phyloP scores from a whole-genome alignment of 2,888 invertebrate species.

The Sarcophaga variegata region DNA sequence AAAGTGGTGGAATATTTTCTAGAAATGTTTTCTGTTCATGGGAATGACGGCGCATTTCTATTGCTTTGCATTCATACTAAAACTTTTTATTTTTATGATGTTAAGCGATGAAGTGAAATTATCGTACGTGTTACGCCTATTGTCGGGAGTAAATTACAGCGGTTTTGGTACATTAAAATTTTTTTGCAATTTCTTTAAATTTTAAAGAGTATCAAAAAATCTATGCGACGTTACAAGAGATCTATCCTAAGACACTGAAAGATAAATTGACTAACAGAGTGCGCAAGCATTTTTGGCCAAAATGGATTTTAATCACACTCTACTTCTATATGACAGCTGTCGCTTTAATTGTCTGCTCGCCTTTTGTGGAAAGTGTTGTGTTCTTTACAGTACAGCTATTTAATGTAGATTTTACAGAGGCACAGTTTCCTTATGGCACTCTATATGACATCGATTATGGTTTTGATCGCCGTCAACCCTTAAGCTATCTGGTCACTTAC shows the following conservation, averaged over 20 bases:
- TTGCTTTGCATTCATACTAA: slow-evolving; percentile 31
- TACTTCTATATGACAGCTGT: slow-evolving; percentile 58
- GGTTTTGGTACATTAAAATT: slow-evolving; percentile 43
- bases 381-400: slow-evolving; percentile 35
- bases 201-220: background rate
- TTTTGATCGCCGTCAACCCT: slow-evolving; percentile 58
- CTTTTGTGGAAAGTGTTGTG: slow-evolving; percentile 58
- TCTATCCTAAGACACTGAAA: slow-evolving; percentile 58
- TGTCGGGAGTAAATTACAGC: slow-evolving; percentile 53
- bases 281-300: slow-evolving; percentile 59
- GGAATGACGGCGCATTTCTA: background rate
- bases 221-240: slow-evolving; percentile 32
- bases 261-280: slow-evolving; percentile 56
- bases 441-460: slow-evolving; percentile 63
- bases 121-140: slow-evolving; percentile 26
- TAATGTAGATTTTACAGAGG: slow-evolving; percentile 29
- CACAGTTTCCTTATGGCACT: slow-evolving; percentile 63
- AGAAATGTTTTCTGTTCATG: background rate
- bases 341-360: slow-evolving; percentile 42
- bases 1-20: background rate
- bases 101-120: slow-evolving; percentile 25
- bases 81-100: slow-evolving; percentile 1
- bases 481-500: slow-evolving; percentile 62
- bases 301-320: slow-evolving; percentile 47
- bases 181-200: slow-evolving; percentile 22